Evolutionary conservation across 2,797 vertebrate species (phyloP), one percentile per base, ranked within the genome.

Genomic region (Limosa lapponica): DNA sequence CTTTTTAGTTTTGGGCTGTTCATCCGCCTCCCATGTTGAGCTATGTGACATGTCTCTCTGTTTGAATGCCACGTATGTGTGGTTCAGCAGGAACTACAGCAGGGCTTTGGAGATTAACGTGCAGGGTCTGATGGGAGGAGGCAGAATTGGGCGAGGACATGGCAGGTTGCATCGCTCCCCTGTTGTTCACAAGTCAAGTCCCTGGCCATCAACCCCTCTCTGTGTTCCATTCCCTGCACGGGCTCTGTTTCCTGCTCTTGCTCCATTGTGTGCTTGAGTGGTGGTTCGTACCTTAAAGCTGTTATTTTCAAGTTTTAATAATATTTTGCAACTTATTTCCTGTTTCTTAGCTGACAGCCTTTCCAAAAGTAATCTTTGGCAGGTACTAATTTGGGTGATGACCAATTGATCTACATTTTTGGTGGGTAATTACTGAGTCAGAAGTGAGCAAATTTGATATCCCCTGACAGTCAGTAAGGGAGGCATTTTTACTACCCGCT

Each of bases 331-430:
- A 95, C 95, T 97, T 81, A 96, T 96, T 98, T 98, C 97, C 97
- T 96, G 91, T 97, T 98, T 98, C 96, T 95, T 95, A 95, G 92
- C 96, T 97, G 97, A 97, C 98, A 98, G 94, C 96, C 84, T 71
- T 97, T 93, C 97, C 96, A 90, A 96, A 98, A 98, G 97, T 97
- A 95, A 73, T 97, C 84, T 96, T 96, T 98, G 97, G 97, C 98
- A 98, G 98, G 98, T 98, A 98, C 97, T 98, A 98, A 98, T 98
- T 98, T 98, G 96, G 97, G 96, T 97, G 98, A 97, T 89, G 97
- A 98, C 98, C 98, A 98, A 97, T 98, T 98, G 98, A 97, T 98
- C 98, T 98, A 96, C 97, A 97, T 98, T 98, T 98, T 98, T 97
- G 96, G 97, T 98, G 91, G 97, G 97, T 98, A 98, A 98, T 98